A percentile compares a stretch with the other conserved stretches of the same genome.
Conservation (phyloP, 2,888 invertebrate species). For the Psylliodes chrysocephalus region DNA sequence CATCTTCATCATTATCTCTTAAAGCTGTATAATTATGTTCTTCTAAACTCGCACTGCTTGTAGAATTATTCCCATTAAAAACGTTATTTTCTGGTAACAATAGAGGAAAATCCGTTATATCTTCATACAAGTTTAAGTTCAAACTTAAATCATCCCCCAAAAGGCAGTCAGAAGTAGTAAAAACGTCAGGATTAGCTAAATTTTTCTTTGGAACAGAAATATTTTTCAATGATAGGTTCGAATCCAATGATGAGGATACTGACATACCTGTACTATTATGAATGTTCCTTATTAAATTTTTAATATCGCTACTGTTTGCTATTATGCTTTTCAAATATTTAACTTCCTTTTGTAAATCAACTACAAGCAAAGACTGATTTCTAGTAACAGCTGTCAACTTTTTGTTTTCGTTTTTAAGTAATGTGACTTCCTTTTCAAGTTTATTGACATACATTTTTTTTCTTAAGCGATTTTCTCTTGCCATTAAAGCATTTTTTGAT, state of each 20-base stretch:
- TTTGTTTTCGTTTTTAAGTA: slow-evolving; percentile 64
- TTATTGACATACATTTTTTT: slow-evolving; percentile 71
- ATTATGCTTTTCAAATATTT: slow-evolving; percentile 68
- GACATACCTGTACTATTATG: slow-evolving; percentile 60
- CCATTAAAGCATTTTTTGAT: slow-evolving; percentile 71
- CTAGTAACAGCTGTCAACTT: slow-evolving; percentile 65
- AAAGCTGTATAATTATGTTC: slow-evolving; percentile 57
- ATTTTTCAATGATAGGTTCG: slow-evolving; percentile 49
- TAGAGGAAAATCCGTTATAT: slow-evolving; percentile 33
- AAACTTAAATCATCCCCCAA: slow-evolving; percentile 13
- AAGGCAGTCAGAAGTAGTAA: neutral
- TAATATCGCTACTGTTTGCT: slow-evolving; percentile 67
- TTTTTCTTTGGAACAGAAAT: slow-evolving; percentile 47
- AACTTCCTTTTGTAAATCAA: slow-evolving; percentile 67
- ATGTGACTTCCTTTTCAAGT: slow-evolving; percentile 66
- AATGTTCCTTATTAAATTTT: slow-evolving; percentile 65
- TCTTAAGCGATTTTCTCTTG: slow-evolving; percentile 70
- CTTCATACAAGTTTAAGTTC: slow-evolving; percentile 11
- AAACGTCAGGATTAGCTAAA: slow-evolving; percentile 42
- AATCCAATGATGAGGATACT: slow-evolving; percentile 58
- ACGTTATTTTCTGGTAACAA: slow-evolving; percentile 33
- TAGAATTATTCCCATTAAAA: neutral
- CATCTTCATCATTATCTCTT: slow-evolving; percentile 53
- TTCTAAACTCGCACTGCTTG: slow-evolving; percentile 34
- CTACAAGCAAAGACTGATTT: slow-evolving; percentile 64